Percentiles rank a stretch among this genome's conserved stretches.
Conservation (phyloP, 2,888 invertebrate genomes). For the Rhaphigaster nebulosa region DNA sequence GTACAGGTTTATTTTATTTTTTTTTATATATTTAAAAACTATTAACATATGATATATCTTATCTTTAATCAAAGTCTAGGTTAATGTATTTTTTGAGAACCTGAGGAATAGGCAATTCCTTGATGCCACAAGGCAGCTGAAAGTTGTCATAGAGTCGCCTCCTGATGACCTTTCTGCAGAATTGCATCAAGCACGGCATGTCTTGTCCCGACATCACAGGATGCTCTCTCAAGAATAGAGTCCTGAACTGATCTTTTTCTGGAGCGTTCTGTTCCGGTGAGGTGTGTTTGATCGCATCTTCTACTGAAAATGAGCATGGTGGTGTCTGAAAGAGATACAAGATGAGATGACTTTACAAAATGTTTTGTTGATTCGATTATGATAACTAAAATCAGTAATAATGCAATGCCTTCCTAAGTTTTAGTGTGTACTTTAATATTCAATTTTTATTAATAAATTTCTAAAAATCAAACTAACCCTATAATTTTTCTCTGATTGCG, state of each 20-base stretch:
- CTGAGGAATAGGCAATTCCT: not conserved
- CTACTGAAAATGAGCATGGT: fast-evolving
- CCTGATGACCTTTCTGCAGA: not conserved
- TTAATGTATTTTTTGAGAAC: not conserved
- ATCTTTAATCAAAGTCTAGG: not conserved
- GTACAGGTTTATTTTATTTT: too few relatives aligned
- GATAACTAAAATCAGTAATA: too few relatives aligned
- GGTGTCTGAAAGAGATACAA: too few relatives aligned
- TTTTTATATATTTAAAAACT: too few relatives aligned
- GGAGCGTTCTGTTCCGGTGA: fast-evolving
- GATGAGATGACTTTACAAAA: too few relatives aligned
- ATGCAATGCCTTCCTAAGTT: too few relatives aligned
- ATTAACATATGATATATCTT: not conserved
- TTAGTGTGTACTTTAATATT: too few relatives aligned
- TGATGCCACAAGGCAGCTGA: not conserved
- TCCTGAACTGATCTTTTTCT: not conserved
- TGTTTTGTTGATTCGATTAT: too few relatives aligned
- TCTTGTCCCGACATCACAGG: not conserved
- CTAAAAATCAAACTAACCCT: too few relatives aligned
- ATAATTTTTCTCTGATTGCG: too few relatives aligned
- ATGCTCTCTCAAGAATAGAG: not conserved
- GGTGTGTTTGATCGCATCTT: not conserved
- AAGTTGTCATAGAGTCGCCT: not conserved
- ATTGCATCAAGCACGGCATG: not conserved
- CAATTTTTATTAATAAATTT: too few relatives aligned